Base-by-base conservation (phyloP, 30 jellyfish, hydroid and myxozoan species). In the Hydra vulgaris region DNA sequence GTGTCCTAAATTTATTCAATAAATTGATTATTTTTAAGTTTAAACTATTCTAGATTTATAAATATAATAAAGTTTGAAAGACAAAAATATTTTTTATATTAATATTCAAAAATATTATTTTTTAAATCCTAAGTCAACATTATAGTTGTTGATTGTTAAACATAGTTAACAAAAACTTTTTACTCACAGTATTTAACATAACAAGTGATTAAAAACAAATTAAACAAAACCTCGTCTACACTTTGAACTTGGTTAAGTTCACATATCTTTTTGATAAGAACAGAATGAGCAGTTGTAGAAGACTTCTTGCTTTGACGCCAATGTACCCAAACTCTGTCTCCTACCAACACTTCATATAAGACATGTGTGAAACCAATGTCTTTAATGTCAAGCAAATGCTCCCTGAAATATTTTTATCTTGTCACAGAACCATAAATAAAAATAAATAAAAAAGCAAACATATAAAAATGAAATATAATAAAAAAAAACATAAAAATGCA, bases 361-460 rank as follows among this genome's bases (percentile, higher is more conserved):
- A 84, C 87, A 80, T 80, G 87, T 21, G 87, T 80, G 71, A 80
- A 80, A 23, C 87, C 87, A 70, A 80, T 80, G 72, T 80, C 87
- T 21, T 70, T 67, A 26, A 80, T 70, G 24, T 80, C 87, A 15
- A 80, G 87, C 1, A 80, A 21, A 52, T 80, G 87, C 24, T 80
- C 87, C 27, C 87, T 80, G 40, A 4, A 80, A 0, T 12, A 25
- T 73, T 73, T 68, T n/a, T 68, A 40, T 40, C 61, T 3, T 40
- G 61, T 40, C 61, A n/a, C n/a, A 40, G 61, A 17, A 70, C 12
- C 8, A 69, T 69, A 1, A 69, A 15, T 5, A 5, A 69, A 69
- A 5, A 21, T 69, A 69, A 70, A 22, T 70, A 21, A 0, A 17
- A 0, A 73, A 21, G 17, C 21, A 73, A 26, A 18, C 19, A 17